Conservation (phyloP, 1,140 invertebrate genomes). For the Sycobia sp. region DNA sequence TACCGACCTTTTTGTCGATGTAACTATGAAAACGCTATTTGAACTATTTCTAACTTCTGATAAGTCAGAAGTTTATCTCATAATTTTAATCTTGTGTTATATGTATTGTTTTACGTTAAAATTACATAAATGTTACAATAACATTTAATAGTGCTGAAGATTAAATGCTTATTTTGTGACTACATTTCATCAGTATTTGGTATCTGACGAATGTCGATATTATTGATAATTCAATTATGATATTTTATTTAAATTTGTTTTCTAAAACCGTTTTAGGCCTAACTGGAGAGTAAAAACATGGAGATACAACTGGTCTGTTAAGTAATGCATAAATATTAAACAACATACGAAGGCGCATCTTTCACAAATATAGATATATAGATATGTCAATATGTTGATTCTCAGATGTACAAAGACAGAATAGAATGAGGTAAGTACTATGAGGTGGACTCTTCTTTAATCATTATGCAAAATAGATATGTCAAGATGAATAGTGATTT, state of each 20-base stretch:
- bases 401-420: constrained; percentile 4
- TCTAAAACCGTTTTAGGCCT: constrained; percentile 33
- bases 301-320: constrained; percentile 10
- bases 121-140: neutral
- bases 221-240: constrained; percentile 1
- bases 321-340: constrained; percentile 13
- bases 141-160: constrained; percentile 20
- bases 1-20: too few relatives aligned
- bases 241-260: constrained; percentile 28
- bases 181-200: constrained; percentile 30
- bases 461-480: too few relatives aligned
- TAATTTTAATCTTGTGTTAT: neutral
- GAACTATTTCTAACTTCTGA: too few relatives aligned
- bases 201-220: constrained; percentile 21
- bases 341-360: constrained; percentile 14
- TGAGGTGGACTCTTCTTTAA: too few relatives aligned
- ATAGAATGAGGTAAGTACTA: constrained; percentile 22
- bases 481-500: too few relatives aligned
- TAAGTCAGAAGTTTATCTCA: too few relatives aligned
- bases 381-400: constrained; percentile 19
- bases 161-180: constrained; percentile 8
- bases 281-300: constrained; percentile 18
- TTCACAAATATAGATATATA: constrained; percentile 26
- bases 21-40: too few relatives aligned
- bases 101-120: neutral